Base-by-base conservation (phyloP, 1,140 invertebrate genomes). In the Lordiphosa clarofinis region DNA sequence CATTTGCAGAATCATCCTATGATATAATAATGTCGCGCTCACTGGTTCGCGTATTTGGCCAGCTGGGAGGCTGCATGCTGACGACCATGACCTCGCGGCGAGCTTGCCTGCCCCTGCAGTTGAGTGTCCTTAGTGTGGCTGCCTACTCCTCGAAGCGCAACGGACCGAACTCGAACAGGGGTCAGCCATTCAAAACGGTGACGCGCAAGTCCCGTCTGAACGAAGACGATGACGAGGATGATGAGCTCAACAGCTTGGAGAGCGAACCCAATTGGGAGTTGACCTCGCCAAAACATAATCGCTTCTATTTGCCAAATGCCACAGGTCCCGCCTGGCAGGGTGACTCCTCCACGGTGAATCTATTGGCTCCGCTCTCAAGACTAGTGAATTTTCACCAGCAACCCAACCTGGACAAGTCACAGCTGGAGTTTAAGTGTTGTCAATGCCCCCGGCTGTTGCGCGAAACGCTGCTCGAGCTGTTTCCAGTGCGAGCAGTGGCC, bases 251-350 rank as follows among this genome's bases (percentile, higher is more conserved):
- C 28, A 74, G 39, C 3, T 42, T 74, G 4, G 88, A 89, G 46
- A 61, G 52, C 19, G 87, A 84, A 33, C 90, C 90, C 2, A 92
- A 92, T 49, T 93, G 92, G 92, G 92, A 93, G 59, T 67, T 93
- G 10, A 84, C 95, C 19, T 91, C 91, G 28, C 91, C 92, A 0
- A 87, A 90, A 44, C 93, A 94, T 42, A 92, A 92, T 61, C 89
- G 94, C 38, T 93, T 95, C 86, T 93, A 92, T 60, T 87, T 95
- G 36, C 94, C 94, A 36, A 93, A 94, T 43, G 91, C 91, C 38
- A 90, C 93, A 0, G 94, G 94, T 0, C 91, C 92, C n/a, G 91
- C 92, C 3, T 92, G 92, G 90, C 87, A 91, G 40, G 90, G 92
- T 59, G 89, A 89, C 33, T 89, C 89, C 3, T 90, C 90, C 0